Conservation (phyloP, 2,888 invertebrate genomes). For the Clanis bilineata region DNA sequence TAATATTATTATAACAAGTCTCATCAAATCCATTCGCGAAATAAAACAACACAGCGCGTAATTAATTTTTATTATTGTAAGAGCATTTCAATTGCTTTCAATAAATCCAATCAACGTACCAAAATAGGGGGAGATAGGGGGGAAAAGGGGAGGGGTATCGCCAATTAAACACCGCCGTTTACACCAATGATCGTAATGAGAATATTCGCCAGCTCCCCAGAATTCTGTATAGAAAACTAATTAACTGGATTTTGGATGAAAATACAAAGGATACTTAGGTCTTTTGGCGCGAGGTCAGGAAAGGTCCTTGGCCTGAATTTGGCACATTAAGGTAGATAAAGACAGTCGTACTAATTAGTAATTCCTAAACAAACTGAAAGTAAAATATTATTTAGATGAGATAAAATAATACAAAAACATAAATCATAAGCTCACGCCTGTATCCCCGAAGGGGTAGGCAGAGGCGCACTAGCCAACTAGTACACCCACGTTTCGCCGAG, state of each 20-base stretch:
- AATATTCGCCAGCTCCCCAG: constrained; percentile 20
- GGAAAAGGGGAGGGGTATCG: background rate
- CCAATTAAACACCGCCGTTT: constrained; percentile 19
- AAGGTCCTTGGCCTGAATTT: background rate
- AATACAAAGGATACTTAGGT: background rate
- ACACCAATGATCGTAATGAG: constrained; percentile 15
- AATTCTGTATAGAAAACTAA: constrained; percentile 6
- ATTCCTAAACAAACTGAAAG: too few relatives aligned
- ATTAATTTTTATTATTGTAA: too few relatives aligned
- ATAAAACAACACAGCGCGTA: background rate
- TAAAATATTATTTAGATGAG: too few relatives aligned
- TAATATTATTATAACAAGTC: too few relatives aligned
- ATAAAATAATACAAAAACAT: too few relatives aligned
- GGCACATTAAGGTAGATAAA: background rate
- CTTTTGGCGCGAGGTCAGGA: background rate
- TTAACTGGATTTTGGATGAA: background rate
- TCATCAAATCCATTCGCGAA: background rate
- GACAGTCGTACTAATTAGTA: background rate
- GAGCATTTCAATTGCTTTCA: background rate
- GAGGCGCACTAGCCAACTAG: too few relatives aligned
- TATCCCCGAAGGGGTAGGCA: too few relatives aligned
- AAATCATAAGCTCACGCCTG: too few relatives aligned
- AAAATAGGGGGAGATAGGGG: background rate
- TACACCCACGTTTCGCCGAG: too few relatives aligned
- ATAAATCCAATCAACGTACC: constrained; percentile 15